phyloP scores from a whole-genome alignment of 1,140 invertebrate genomes.

The Leptinotarsa defecta region DNA sequence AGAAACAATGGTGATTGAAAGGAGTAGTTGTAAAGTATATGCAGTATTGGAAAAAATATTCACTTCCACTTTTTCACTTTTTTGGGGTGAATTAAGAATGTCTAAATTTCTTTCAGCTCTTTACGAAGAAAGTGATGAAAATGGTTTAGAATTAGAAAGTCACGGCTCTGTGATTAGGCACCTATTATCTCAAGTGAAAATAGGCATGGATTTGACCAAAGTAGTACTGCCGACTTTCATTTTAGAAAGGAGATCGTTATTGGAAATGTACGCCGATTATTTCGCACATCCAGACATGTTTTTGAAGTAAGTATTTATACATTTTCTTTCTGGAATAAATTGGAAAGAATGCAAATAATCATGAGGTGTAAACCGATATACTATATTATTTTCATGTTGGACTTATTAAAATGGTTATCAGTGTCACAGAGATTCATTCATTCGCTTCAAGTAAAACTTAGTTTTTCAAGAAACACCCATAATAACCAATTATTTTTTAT shows the following conservation, averaged over 20 bases:
- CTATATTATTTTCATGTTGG: too few relatives aligned
- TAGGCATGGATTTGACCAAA: slow-evolving; percentile 98
- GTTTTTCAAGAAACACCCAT: slow-evolving; percentile 7
- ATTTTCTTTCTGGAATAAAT: neutral
- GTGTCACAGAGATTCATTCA: too few relatives aligned
- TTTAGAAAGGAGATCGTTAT: slow-evolving; percentile 88
- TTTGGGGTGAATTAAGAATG: neutral
- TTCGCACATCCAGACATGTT: slow-evolving; percentile 98
- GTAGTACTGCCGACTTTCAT: slow-evolving; percentile 97
- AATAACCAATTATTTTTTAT: too few relatives aligned
- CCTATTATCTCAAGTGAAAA: slow-evolving; percentile 93
- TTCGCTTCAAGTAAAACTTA: too few relatives aligned
- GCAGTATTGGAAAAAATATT: neutral
- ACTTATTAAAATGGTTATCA: too few relatives aligned
- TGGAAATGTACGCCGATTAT: slow-evolving; percentile 98
- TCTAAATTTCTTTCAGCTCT: slow-evolving; percentile 65
- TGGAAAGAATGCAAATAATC: too few relatives aligned
- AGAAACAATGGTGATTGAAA: too few relatives aligned
- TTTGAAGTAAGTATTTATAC: slow-evolving; percentile 69
- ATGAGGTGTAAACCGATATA: too few relatives aligned
- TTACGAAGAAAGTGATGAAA: slow-evolving; percentile 87
- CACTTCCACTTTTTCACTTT: neutral
- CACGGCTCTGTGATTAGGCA: slow-evolving; percentile 95
- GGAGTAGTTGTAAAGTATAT: too few relatives aligned
- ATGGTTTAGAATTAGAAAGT: slow-evolving; percentile 86